Conservation (phyloP, 1,140 invertebrate genomes). For the Artemia franciscana region DNA sequence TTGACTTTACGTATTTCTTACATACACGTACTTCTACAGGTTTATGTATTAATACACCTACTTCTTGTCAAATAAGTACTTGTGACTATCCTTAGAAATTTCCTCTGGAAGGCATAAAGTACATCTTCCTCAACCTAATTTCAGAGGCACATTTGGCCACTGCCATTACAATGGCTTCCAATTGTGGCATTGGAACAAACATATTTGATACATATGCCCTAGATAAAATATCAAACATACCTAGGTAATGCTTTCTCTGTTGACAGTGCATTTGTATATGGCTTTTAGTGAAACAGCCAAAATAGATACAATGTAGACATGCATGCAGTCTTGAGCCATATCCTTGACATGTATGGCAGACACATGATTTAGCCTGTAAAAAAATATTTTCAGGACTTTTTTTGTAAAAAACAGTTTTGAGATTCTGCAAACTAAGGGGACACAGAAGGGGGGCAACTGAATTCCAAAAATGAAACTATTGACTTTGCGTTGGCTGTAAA, state of each 20-base stretch:
- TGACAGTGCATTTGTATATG: conserved; percentile 68
- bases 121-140: neutral
- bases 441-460: too few species aligned
- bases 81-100: neutral
- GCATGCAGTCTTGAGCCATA: conserved; percentile 52
- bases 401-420: too few species aligned
- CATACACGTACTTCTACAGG: too few species aligned
- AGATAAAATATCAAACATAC: conserved; percentile 26
- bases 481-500: too few species aligned
- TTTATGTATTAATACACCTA: too few species aligned
- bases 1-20: too few species aligned
- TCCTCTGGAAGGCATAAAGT: too few species aligned
- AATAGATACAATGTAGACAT: conserved; percentile 73
- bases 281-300: conserved; percentile 52
- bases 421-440: too few species aligned
- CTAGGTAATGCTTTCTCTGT: conserved; percentile 50
- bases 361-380: conserved; percentile 40
- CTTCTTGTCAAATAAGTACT: neutral
- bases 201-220: neutral
- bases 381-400: too few species aligned
- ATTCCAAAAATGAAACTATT: too few species aligned
- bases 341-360: conserved; percentile 50
- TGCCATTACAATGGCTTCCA: too few species aligned
- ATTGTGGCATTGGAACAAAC: too few species aligned
- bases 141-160: neutral